These are phyloP conservation scores for Polyommatus icarus DNA, from an alignment of 2,888 invertebrate genomes.

Conservation along the genomic window DNA sequence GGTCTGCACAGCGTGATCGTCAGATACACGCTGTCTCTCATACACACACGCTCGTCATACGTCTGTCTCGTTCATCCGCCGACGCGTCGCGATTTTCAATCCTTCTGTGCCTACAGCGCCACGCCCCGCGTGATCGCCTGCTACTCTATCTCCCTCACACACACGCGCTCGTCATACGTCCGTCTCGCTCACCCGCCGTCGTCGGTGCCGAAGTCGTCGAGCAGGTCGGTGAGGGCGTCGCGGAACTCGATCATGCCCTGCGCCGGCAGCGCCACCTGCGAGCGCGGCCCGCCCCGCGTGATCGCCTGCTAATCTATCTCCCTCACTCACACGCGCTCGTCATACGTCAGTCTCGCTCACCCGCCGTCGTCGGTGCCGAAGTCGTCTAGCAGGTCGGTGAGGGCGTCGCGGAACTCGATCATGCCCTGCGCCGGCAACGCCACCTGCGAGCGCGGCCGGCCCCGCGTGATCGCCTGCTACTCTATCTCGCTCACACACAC, in stretches of 20 bases:
- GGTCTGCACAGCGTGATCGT: constrained; percentile 73
- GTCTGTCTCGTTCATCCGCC: constrained; percentile 82
- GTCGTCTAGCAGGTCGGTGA: constrained; percentile 97
- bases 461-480: constrained; percentile 50
- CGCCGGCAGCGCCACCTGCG: constrained; percentile 94
- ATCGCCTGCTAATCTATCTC: too few relatives aligned
- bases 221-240: constrained; percentile 96
- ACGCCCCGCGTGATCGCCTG: constrained; percentile 62
- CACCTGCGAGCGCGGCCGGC: constrained; percentile 87
- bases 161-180: background rate
- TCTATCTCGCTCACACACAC: too few relatives aligned
- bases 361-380: constrained; percentile 96
- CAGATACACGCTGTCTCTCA: constrained; percentile 67
- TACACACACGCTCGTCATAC: background rate
- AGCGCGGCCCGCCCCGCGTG: constrained; percentile 85
- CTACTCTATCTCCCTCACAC: background rate
- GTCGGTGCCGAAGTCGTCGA: constrained; percentile 96
- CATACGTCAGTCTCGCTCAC: constrained; percentile 53
- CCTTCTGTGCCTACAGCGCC: constrained; percentile 99
- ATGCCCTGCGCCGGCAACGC: constrained; percentile 99
- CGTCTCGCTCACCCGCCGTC: constrained; percentile 86
- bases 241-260: constrained; percentile 99
- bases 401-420: constrained; percentile 98
- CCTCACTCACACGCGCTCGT: too few relatives aligned
- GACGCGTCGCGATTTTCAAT: constrained; percentile 99